Evolutionary conservation across 1,140 invertebrate species (phyloP), one percentile per base, ranked within the genome.

Genomic region (Panulirus ornatus): DNA sequence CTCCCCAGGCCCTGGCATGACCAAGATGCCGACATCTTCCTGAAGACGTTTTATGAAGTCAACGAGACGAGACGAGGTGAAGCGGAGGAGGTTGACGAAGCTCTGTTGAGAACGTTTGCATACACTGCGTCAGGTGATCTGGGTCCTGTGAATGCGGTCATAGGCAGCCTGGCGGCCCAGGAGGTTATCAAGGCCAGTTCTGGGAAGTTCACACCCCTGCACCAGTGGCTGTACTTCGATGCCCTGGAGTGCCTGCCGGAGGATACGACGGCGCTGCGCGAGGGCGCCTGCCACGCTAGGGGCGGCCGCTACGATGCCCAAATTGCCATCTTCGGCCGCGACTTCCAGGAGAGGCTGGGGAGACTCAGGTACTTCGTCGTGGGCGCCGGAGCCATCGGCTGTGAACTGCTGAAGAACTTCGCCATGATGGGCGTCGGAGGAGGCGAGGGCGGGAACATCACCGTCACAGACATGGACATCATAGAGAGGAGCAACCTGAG

Each of bases 401-500:
- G 99, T 95, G 99, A 99, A 94, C 95, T 99, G 92, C 94, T 99
- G 73, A 99, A 99, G 94, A 99, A 99, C 94, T 99, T 99, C 94
- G 98, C 98, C 0, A 98, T 99, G 98, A 96, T 99, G 94, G 99
- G 99, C 27, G 94, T 99, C n/a, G 98, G 96, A 73, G 95, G 96
- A 70, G 51, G 75, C 88, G 94, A 81, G 92, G 95, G 95, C 85
- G 97, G 97, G 11, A 94, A 95, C 92, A 95, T 99, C 6, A 96
- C 96, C 54, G 96, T 99, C 27, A 99, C 99, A 40, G 99, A 99
- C 93, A 99, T 99, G 98, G 99, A 99, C 95, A 96, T 98, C 81
- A 99, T 99, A 93, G 99, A 99, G 94, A 98, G 99, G 93, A 99
- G 98, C 19, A 99, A 99, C 94, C 95, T 99, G 83, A 99, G 99